Percentiles rank a stretch among this genome's conserved stretches.
phyloP scores from a whole-genome alignment of 2,888 invertebrate genomes.

The Andrena bicolor region DNA sequence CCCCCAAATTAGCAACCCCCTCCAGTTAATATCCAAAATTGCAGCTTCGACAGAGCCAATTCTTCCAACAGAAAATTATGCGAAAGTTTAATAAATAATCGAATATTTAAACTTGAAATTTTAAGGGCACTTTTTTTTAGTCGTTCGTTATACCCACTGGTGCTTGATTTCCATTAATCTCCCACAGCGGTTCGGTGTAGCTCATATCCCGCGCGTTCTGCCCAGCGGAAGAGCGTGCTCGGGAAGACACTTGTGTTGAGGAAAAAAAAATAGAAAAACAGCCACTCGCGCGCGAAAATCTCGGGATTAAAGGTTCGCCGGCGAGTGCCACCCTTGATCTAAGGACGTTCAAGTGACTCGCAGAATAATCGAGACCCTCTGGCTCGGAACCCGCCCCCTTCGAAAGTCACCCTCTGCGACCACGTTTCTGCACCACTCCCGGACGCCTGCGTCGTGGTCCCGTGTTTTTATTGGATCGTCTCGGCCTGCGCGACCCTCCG shows the following conservation, averaged over 20 bases:
- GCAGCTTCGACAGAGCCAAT: too few species aligned
- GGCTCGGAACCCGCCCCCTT: slow-evolving; percentile 44
- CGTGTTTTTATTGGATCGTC: slow-evolving; percentile 27
- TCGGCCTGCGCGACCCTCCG: background rate
- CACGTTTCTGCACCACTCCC: slow-evolving; percentile 11
- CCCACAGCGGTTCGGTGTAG: slow-evolving; percentile 83
- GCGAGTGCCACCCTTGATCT: slow-evolving; percentile 49
- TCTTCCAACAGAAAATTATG: too few species aligned
- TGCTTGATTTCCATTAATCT: slow-evolving; percentile 83
- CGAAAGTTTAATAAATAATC: too few species aligned
- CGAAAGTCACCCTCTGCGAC: slow-evolving; percentile 10
- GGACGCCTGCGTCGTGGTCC: slow-evolving; percentile 42
- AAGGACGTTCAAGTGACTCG: slow-evolving; percentile 32
- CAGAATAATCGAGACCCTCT: slow-evolving; percentile 14
- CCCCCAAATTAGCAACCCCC: too few species aligned
- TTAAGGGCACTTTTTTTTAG: slow-evolving; percentile 2
- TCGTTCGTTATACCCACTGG: slow-evolving; percentile 76
- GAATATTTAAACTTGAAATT: background rate
- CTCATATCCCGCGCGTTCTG: slow-evolving; percentile 81
- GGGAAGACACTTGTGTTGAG: slow-evolving; percentile 26
- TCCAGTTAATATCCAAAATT: too few species aligned
- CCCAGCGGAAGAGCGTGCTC: slow-evolving; percentile 46
- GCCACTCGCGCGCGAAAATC: background rate
- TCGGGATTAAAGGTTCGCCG: slow-evolving; percentile 19
- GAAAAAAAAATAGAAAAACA: slow-evolving; percentile 55